Evolutionary conservation across 2,797 vertebrate genomes (phyloP).

Genomic region (Clarias laeviceps): DNA sequence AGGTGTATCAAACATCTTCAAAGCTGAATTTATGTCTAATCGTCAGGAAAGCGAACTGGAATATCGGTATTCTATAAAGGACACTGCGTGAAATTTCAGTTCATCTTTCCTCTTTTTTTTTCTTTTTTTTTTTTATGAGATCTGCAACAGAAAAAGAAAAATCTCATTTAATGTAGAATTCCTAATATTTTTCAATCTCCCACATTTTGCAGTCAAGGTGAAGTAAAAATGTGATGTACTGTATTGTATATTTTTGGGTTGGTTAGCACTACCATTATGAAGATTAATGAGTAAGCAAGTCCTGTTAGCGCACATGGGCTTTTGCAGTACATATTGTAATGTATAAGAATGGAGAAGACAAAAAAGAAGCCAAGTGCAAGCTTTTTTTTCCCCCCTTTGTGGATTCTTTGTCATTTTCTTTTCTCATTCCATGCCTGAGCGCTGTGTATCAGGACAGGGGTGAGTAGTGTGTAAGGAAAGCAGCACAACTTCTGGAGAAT

Average conservation of each 20-base stretch:
- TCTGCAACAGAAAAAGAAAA: constrained; percentile 65
- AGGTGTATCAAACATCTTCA: constrained; percentile 67
- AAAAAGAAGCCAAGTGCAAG: constrained; percentile 65
- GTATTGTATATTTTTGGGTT: constrained; percentile 81
- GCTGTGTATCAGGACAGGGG: constrained; percentile 63
- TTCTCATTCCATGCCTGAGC: constrained; percentile 81
- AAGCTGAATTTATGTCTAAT: constrained; percentile 56
- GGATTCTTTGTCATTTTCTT: constrained; percentile 71
- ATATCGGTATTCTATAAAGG: constrained; percentile 70
- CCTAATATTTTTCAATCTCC: constrained; percentile 69
- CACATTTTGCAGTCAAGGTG: constrained; percentile 80
- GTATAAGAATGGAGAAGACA: constrained; percentile 47
- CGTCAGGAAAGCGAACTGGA: constrained; percentile 65
- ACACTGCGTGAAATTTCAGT: constrained; percentile 64
- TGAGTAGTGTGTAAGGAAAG: constrained; percentile 64
- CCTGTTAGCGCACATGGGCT: constrained; percentile 41
- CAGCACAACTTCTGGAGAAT: constrained; percentile 29
- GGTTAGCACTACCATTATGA: constrained; percentile 67
- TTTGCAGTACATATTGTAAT: constrained; percentile 63
- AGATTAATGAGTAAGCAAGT: constrained; percentile 54
- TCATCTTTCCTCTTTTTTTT: constrained; percentile 64
- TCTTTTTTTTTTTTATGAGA: constrained; percentile 68
- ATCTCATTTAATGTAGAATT: constrained; percentile 77
- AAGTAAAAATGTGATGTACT: constrained; percentile 83
- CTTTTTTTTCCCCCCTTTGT: constrained; percentile 57